Conservation (phyloP, 2,888 invertebrate species). For the Prenolepis imparis region DNA sequence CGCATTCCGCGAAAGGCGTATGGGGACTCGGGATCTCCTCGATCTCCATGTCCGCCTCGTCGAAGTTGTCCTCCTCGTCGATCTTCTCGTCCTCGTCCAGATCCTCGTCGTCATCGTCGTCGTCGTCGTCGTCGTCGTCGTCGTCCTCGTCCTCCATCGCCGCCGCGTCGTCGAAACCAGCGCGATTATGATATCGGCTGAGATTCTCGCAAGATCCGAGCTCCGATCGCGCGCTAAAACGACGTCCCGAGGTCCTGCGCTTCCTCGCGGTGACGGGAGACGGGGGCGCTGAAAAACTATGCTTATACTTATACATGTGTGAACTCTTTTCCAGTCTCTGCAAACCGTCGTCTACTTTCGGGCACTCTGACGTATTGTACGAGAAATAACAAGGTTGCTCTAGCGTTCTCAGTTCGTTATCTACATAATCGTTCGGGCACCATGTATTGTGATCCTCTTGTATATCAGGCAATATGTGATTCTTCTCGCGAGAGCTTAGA, state of each 20-base stretch:
- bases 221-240: constrained; percentile 78
- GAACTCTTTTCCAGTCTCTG: constrained; percentile 48
- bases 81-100: constrained; percentile 84
- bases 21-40: constrained; percentile 81
- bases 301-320: constrained; percentile 79
- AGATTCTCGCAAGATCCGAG: constrained; percentile 82
- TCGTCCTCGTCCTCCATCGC: constrained; percentile 78
- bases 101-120: constrained; percentile 78
- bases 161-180: constrained; percentile 77
- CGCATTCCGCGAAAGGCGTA: constrained; percentile 77
- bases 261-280: constrained; percentile 79
- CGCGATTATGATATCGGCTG: constrained; percentile 75
- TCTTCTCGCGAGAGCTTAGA: constrained; percentile 48
- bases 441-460: constrained; percentile 56
- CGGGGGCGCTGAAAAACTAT: constrained; percentile 81
- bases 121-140: too few species aligned
- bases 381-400: constrained; percentile 49
- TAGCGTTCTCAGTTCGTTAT: constrained; percentile 52
- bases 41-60: constrained; percentile 85
- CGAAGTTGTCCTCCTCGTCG: constrained; percentile 86
- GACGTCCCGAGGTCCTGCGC: constrained; percentile 62
- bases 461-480: constrained; percentile 63
- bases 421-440: constrained; percentile 46
- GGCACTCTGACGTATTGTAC: constrained; percentile 40
- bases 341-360: constrained; percentile 59